phyloP scores from a whole-genome alignment of 2,797 vertebrate species.

The Pelodytes ibericus region DNA sequence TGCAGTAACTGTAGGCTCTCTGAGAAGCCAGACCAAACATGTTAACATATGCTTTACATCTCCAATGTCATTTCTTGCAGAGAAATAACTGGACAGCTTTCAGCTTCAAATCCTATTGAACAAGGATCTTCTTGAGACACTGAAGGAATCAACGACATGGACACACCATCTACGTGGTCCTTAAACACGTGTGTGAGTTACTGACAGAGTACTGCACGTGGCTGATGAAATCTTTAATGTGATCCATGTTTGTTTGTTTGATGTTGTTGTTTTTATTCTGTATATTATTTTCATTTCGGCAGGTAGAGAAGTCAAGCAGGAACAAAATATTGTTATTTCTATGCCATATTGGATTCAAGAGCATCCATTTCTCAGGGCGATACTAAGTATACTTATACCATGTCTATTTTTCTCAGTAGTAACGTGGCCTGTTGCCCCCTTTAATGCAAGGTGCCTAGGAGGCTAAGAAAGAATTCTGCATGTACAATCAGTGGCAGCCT shows the following conservation, averaged over 20 bases:
- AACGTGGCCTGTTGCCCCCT: too few relatives aligned
- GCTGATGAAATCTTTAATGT: neutral
- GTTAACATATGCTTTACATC: neutral
- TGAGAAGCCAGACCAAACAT: too few relatives aligned
- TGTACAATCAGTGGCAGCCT: too few relatives aligned
- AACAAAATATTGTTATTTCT: neutral
- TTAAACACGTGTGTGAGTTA: neutral
- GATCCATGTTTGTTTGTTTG: neutral
- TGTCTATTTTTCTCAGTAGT: too few relatives aligned
- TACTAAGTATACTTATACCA: neutral
- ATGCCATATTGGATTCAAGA: neutral
- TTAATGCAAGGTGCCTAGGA: too few relatives aligned
- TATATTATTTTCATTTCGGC: neutral
- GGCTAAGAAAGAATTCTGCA: too few relatives aligned
- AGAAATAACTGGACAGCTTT: slow-evolving; percentile 52
- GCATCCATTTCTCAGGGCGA: neutral
- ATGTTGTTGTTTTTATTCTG: neutral
- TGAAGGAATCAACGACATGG: slow-evolving; percentile 38
- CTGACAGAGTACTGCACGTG: neutral
- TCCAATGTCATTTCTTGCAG: slow-evolving; percentile 51
- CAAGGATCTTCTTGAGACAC: slow-evolving; percentile 20
- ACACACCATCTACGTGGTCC: neutral
- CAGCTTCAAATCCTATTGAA: slow-evolving; percentile 26
- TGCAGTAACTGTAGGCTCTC: too few relatives aligned
- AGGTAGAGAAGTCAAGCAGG: neutral